Evolutionary conservation across 2,797 vertebrate genomes (phyloP).

Genomic region (Trematomus bernacchii): DNA sequence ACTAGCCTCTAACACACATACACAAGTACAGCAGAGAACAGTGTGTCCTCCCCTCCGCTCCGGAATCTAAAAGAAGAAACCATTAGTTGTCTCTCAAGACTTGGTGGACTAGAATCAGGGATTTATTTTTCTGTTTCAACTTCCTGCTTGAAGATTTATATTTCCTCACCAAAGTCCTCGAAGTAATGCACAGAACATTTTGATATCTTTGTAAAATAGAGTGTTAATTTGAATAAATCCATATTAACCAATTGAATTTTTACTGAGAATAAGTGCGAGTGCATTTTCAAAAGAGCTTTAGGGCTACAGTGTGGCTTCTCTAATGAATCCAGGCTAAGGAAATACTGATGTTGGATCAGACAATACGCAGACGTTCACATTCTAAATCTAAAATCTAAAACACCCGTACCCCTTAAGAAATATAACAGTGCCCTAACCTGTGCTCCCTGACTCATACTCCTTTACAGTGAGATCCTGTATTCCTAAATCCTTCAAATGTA

Average conservation of each 20-base stretch:
- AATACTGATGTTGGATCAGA: background rate
- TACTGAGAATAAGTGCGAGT: background rate
- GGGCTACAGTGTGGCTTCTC: background rate
- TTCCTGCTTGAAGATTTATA: background rate
- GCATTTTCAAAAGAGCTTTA: background rate
- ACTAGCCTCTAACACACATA: slow-evolving; percentile 33
- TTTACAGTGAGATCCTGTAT: no score
- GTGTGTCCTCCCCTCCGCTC: slow-evolving; percentile 28
- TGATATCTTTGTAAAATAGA: background rate
- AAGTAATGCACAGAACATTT: background rate
- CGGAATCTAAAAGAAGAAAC: slow-evolving; percentile 31
- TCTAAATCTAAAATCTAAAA: no score
- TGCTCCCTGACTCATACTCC: no score
- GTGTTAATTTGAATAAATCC: background rate
- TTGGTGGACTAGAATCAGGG: slow-evolving; percentile 28
- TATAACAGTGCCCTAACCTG: no score
- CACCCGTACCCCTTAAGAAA: no score
- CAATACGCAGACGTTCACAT: no score
- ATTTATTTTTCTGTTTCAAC: slow-evolving; percentile 24
- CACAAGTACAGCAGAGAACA: slow-evolving; percentile 15
- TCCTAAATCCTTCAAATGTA: no score
- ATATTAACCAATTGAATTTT: background rate
- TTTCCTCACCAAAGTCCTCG: background rate
- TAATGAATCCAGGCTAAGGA: background rate
- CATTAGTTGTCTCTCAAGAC: slow-evolving; percentile 34